Conservation (phyloP, 2,113 vertebrate genomes). For the Cryptomyrus ogoouensis region DNA sequence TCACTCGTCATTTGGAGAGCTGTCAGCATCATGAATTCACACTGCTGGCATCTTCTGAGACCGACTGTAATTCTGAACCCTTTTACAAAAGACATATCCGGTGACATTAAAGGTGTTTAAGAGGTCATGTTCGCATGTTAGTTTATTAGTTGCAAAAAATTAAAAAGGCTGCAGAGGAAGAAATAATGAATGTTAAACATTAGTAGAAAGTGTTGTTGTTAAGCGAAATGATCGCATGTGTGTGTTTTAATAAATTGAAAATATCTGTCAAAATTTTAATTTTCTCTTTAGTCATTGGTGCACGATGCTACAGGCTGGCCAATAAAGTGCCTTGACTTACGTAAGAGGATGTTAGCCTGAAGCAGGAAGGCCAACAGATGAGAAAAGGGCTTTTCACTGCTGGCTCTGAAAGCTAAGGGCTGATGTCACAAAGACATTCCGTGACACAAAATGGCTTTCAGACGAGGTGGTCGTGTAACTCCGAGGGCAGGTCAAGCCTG, state of each 20-base stretch:
- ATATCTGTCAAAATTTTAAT: not conserved
- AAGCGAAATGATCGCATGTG: not conserved
- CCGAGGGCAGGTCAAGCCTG: constrained; percentile 50
- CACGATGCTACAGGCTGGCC: not conserved
- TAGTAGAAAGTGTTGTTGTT: not conserved
- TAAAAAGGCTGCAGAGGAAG: not conserved
- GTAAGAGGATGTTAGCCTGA: constrained; percentile 3
- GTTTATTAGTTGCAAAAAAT: constrained; percentile 27
- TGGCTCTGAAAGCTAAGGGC: not conserved
- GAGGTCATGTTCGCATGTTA: constrained; percentile 27
- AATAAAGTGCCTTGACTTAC: not conserved
- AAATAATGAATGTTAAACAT: not conserved
- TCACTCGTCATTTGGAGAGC: constrained; percentile 28
- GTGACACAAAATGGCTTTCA: constrained; percentile 34
- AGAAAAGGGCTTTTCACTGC: constrained; percentile 29
- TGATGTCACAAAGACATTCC: constrained; percentile 57
- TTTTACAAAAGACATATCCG: constrained; percentile 15
- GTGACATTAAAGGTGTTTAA: constrained; percentile 23
- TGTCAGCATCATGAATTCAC: constrained; percentile 19
- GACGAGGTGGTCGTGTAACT: constrained; percentile 46
- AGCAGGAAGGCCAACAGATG: constrained; percentile 26
- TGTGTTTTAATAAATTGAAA: not conserved
- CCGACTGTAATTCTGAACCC: constrained; percentile 20
- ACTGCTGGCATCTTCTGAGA: constrained; percentile 19
- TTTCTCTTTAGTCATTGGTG: not conserved